Conservation (phyloP, 1,140 invertebrate genomes). For the Papilio polytes region DNA sequence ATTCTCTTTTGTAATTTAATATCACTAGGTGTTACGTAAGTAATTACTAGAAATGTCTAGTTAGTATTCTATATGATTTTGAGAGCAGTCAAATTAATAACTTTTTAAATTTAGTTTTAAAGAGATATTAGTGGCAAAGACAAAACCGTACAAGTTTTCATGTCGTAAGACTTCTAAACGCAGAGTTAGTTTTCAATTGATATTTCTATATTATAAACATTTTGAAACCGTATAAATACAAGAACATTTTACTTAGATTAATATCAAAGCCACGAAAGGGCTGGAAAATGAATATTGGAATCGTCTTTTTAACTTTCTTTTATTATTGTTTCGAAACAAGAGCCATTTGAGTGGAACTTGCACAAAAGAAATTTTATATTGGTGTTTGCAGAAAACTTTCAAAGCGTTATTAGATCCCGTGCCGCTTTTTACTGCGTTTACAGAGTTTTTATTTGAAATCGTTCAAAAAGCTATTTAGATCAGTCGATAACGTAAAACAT, state of each 20-base stretch:
- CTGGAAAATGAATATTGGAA: conserved; percentile 14
- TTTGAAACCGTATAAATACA: neutral
- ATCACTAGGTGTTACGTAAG: neutral
- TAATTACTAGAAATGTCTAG: neutral
- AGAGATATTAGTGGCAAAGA: neutral
- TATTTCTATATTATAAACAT: neutral
- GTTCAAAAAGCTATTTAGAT: neutral
- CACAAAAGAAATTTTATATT: conserved; percentile 27
- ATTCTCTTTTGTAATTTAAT: neutral
- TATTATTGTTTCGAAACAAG: conserved; percentile 28
- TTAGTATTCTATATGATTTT: neutral
- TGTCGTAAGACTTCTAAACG: neutral
- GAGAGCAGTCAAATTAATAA: neutral
- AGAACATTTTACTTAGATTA: neutral
- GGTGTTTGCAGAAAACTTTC: conserved; percentile 22
- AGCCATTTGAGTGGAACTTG: conserved; percentile 21
- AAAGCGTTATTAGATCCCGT: conserved; percentile 22
- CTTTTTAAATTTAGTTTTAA: neutral
- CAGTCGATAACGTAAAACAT: neutral
- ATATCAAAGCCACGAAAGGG: neutral
- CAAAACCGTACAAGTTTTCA: neutral
- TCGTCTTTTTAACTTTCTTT: conserved; percentile 24
- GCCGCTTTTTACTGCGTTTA: neutral
- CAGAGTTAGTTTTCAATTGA: neutral
- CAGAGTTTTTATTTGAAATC: conserved; percentile 20